Base-by-base conservation (phyloP, 2,888 invertebrate genomes). In the Scaptomyza flava region DNA sequence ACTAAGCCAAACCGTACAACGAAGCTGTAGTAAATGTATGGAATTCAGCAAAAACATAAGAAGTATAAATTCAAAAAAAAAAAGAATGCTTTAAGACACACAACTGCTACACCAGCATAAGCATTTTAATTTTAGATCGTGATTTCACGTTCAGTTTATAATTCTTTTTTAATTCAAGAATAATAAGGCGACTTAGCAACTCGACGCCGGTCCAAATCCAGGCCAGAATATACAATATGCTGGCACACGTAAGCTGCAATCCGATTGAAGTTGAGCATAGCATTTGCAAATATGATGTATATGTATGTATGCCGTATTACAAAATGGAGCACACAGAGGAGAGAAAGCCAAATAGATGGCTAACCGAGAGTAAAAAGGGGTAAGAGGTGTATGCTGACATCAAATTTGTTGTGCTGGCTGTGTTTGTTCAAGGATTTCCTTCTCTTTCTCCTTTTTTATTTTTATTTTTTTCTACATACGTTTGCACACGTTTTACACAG, bases 401-500 rank as follows among this genome's bases (percentile, higher is more conserved):
- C 27, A 65, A 20, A 68, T 68, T 56, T 36, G 56, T 27, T 67
- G 63, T 36, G 34, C n/a, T 14, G n/a, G 38, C 38, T 36, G 34
- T 9, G 41, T 71, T 63, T 67, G 17, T 36, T 71, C 46, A 68
- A 52, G 64, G 72, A 71, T 67, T 20, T 17, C 3, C 8, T 14
- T 38, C 14, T 14, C 7, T 8, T 38, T 38, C n/a, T n/a, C n/a
- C n/a, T 38, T 14, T 6, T 9, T 41, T 9, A 9, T 17, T 41
- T 41, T 41, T 8, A 2, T 9, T 41, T 41, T 14, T 2, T 38
- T 67, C 45, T 33, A 51, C 63, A 42, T 41, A 64, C 72, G 47
- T 71, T 68, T 47, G 67, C 67, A 63, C 71, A 62, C 70, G 38
- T 50, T 60, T 70, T 48, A 43, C 17, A 48, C 38, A 61, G 45